These are phyloP conservation scores for Polietes domitor DNA, from an alignment of 2,888 invertebrate genomes.

Conservation along the genomic window DNA sequence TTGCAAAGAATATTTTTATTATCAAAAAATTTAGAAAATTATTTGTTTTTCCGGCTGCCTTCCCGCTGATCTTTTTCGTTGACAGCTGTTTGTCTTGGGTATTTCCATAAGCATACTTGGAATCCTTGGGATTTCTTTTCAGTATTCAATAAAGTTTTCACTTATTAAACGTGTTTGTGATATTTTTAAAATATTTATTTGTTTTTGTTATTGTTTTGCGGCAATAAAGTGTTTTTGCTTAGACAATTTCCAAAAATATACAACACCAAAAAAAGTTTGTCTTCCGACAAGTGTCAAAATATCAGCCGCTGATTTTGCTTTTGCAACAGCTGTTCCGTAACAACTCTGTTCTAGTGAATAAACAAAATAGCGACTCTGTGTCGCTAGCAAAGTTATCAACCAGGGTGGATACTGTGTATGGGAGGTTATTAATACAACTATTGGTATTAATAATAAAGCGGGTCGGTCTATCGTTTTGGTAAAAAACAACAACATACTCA, in stretches of 20 bases:
- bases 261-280: slow-evolving; percentile 35
- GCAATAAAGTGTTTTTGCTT: not conserved
- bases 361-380: not conserved
- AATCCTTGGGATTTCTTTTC: not conserved
- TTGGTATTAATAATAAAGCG: too few species aligned
- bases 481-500: too few species aligned
- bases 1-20: not conserved
- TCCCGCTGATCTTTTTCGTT: slow-evolving; percentile 7
- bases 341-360: not conserved
- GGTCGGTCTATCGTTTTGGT: too few species aligned
- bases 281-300: slow-evolving; percentile 45
- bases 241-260: slow-evolving; percentile 43
- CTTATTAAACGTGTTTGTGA: not conserved
- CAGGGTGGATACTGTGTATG: not conserved
- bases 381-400: not conserved
- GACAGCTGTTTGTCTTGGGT: slow-evolving; percentile 3
- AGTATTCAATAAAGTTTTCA: not conserved
- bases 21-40: not conserved
- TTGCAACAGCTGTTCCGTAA: not conserved
- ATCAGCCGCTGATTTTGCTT: slow-evolving; percentile 48
- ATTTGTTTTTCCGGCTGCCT: not conserved
- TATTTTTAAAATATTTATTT: not conserved
- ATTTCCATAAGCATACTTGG: not conserved
- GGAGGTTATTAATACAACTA: too few species aligned
- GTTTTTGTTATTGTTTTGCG: slow-evolving; percentile 3